These are phyloP conservation scores for Caprella mutica DNA, from an alignment of 2,888 invertebrate species.

Conservation along the genomic window DNA sequence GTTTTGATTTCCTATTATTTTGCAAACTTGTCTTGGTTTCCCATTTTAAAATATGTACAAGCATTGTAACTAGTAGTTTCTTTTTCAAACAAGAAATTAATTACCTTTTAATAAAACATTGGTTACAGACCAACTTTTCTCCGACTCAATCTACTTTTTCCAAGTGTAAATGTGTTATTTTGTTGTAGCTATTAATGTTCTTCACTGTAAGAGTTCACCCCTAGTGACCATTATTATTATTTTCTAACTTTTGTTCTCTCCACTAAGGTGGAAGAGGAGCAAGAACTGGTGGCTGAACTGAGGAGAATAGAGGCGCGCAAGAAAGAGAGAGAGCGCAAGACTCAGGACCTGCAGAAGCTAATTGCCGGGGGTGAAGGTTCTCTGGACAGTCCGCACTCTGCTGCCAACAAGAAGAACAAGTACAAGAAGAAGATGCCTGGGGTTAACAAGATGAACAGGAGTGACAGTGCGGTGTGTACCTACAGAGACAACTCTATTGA, in stretches of 20 bases:
- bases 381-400: slow-evolving; percentile 13
- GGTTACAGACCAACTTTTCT: too few species aligned
- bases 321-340: slow-evolving; percentile 93
- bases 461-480: slow-evolving; percentile 18
- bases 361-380: slow-evolving; percentile 29
- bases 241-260: background rate
- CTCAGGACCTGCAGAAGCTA: slow-evolving; percentile 49
- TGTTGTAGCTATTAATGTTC: too few species aligned
- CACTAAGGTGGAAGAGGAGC: slow-evolving; percentile 34
- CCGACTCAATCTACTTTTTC: too few species aligned
- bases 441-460: background rate
- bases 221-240: background rate
- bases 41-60: too few species aligned
- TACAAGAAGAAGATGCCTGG: slow-evolving; percentile 34
- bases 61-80: too few species aligned
- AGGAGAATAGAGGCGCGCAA: slow-evolving; percentile 55
- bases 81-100: too few species aligned
- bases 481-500: too few species aligned
- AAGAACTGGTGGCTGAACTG: slow-evolving; percentile 33
- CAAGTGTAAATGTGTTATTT: too few species aligned
- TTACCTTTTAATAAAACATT: too few species aligned
- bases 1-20: too few species aligned
- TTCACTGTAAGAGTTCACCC: too few species aligned
- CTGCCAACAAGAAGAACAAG: slow-evolving; percentile 35
- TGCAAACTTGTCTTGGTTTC: too few species aligned